Conservation (phyloP, 2,888 invertebrate species). For the Hedychridium roseum region DNA sequence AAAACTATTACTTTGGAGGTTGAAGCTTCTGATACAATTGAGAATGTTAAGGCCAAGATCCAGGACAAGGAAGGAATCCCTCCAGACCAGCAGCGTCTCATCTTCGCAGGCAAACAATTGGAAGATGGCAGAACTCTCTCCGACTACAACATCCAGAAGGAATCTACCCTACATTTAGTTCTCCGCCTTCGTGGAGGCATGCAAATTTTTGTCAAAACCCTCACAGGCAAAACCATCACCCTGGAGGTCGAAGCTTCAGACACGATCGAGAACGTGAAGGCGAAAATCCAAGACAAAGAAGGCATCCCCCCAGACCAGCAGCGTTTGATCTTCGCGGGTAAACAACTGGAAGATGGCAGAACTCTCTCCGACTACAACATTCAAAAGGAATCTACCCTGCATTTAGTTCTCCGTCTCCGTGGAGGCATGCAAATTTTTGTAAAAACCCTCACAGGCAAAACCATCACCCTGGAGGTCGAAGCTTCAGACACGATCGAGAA, state of each 20-base stretch:
- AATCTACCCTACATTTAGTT: constrained; percentile 2
- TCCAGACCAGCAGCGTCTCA: constrained; percentile 24
- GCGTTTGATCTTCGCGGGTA: constrained; percentile 22
- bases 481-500: constrained; percentile 14
- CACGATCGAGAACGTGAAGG: constrained; percentile 13
- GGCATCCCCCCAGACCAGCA: constrained; percentile 25
- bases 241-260: constrained; percentile 13
- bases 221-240: constrained; percentile 15
- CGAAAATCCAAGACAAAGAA: constrained; percentile 20
- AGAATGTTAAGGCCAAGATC: constrained; percentile 69
- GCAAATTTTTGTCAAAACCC: constrained; percentile 12
- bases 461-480: constrained; percentile 14
- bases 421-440: constrained; percentile 23
- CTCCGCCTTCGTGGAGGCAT: constrained; percentile 10
- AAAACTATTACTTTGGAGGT: constrained; percentile 69
- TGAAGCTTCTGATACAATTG: constrained; percentile 70
- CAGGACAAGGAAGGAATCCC: constrained; percentile 59
- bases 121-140: constrained; percentile 13
- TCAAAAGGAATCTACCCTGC: constrained; percentile 32
- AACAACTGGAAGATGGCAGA: constrained; percentile 25
- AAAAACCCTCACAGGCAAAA: constrained; percentile 10
- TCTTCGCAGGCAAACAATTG: constrained; percentile 18
- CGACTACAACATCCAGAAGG: constrained; percentile 15
- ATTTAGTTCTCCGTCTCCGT: constrained; percentile 25
- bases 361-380: constrained; percentile 34